These are phyloP conservation scores for Pyrgilauda ruficollis DNA, from an alignment of 2,113 vertebrate species.

Conservation along the genomic window DNA sequence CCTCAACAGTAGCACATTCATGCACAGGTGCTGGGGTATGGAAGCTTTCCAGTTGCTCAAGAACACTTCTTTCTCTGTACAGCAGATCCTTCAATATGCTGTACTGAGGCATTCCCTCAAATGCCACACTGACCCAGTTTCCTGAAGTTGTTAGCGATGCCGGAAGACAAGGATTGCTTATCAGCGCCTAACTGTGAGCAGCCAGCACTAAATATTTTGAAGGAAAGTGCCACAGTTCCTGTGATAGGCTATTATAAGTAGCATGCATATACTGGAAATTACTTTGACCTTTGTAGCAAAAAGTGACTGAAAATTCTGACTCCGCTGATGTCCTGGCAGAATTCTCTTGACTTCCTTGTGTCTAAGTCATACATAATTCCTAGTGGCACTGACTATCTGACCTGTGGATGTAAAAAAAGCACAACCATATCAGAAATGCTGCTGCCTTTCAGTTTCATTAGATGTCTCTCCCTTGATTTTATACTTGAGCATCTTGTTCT, in stretches of 20 bases:
- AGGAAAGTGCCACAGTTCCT: constrained; percentile 8
- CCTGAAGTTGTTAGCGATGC: neutral
- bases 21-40: neutral
- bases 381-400: neutral
- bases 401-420: neutral
- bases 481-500: neutral
- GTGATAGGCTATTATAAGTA: neutral
- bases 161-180: constrained; percentile 13
- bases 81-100: neutral
- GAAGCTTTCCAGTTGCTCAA: neutral
- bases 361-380: neutral
- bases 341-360: neutral
- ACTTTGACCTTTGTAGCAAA: neutral
- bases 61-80: neutral
- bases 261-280: neutral
- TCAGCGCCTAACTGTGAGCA: neutral
- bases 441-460: neutral
- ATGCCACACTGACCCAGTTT: constrained; percentile 52
- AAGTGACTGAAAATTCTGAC: neutral
- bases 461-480: neutral
- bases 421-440: neutral
- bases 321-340: neutral
- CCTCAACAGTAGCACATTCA: neutral
- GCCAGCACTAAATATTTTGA: neutral
- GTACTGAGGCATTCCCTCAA: neutral